A percentile compares a stretch with the other conserved stretches of the same genome.
Evolutionary conservation across 2,797 vertebrate species (phyloP).

Genomic region (Bryconaethiops microstoma): DNA sequence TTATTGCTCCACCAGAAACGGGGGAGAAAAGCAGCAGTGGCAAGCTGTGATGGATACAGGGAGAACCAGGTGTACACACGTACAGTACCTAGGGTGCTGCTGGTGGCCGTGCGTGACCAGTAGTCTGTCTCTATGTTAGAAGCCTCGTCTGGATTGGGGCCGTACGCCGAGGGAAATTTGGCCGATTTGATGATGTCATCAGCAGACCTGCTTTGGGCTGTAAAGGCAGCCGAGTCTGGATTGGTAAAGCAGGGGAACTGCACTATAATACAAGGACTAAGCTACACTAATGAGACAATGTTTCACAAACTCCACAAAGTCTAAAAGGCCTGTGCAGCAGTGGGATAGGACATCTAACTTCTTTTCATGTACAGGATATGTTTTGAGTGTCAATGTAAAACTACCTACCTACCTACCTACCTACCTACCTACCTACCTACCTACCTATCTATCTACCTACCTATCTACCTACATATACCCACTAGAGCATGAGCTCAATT

Average conservation of each 20-base stretch:
- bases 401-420: too few relatives aligned
- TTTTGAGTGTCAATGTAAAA: too few relatives aligned
- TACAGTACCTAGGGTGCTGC: constrained; percentile 75
- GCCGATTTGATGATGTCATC: constrained; percentile 93
- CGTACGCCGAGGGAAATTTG: constrained; percentile 89
- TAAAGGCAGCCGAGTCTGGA: constrained; percentile 87
- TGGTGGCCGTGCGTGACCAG: constrained; percentile 85
- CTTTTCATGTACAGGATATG: too few relatives aligned
- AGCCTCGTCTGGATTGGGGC: constrained; percentile 82
- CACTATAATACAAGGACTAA: constrained; percentile 31
- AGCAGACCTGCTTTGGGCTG: constrained; percentile 86
- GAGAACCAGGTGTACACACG: constrained; percentile 22
- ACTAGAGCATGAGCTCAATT: too few relatives aligned
- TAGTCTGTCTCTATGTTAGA: constrained; percentile 88
- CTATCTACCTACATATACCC: too few relatives aligned
- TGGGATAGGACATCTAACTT: background rate
- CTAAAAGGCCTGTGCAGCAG: constrained; percentile 3
- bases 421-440: too few relatives aligned
- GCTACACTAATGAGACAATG: constrained; percentile 28
- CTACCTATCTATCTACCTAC: too few relatives aligned
- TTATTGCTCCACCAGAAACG: constrained; percentile 4
- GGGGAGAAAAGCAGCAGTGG: background rate
- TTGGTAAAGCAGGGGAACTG: constrained; percentile 60
- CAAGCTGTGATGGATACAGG: background rate
- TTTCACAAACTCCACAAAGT: background rate